A percentile compares a stretch with the other conserved stretches of the same genome.
Conservation (phyloP, 2,888 invertebrate species). For the Lasioglossum oenotherae region DNA sequence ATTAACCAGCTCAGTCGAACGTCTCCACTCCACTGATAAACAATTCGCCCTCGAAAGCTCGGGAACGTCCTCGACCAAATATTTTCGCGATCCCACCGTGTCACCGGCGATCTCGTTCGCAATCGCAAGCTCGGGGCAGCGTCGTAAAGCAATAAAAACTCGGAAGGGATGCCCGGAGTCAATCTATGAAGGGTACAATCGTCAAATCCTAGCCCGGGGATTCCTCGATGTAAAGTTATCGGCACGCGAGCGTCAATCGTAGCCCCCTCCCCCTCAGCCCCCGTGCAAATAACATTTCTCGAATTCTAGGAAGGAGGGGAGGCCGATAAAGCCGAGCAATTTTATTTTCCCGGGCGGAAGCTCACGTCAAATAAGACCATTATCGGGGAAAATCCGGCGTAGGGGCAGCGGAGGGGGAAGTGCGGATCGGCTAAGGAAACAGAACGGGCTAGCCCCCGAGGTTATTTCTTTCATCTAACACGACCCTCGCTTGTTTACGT, state of each 20-base stretch:
- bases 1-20: neutral
- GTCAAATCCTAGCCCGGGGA: slow-evolving; percentile 13
- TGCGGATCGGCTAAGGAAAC: neutral
- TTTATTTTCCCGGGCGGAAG: slow-evolving; percentile 38
- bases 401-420: neutral
- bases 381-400: slow-evolving; percentile 22
- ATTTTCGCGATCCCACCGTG: neutral
- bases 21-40: neutral
- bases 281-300: slow-evolving; percentile 49
- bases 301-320: slow-evolving; percentile 12
- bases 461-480: slow-evolving; percentile 29
- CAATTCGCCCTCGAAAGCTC: neutral
- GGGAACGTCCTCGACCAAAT: neutral
- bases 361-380: slow-evolving; percentile 46
- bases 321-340: slow-evolving; percentile 51
- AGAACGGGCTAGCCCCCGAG: neutral
- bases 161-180: slow-evolving; percentile 1
- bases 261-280: neutral
- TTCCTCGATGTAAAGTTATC: slow-evolving; percentile 28
- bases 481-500: slow-evolving; percentile 8
- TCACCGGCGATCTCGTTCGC: neutral
- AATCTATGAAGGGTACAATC: neutral
- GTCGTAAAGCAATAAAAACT: slow-evolving; percentile 11
- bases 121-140: neutral
- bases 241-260: neutral